Base-by-base conservation (phyloP, 2,113 vertebrate species). In the Rhynchopsitta pachyrhyncha region DNA sequence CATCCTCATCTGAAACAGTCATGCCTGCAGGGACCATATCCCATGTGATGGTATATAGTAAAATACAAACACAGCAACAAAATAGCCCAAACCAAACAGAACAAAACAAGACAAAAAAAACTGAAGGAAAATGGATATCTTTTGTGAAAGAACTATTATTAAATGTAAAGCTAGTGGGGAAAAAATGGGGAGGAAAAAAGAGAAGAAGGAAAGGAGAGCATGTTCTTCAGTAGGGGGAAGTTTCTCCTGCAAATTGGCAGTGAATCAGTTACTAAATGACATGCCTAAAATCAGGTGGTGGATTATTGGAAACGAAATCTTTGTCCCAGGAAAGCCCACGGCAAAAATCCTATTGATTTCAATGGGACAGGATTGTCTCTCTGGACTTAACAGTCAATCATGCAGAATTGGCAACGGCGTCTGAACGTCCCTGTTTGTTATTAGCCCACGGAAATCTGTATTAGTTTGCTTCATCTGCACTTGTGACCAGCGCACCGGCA, bases 331-430 rank as follows among this genome's bases (percentile, higher is more conserved):
- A 95, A 95, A 95, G 93, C 91, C 93, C 91, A 91, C 3, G 14
- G 95, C 94, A 95, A 90, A 96, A 97, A 91, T 74, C 82, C 92
- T 57, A 93, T 96, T 92, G 94, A 96, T 96, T 95, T 96, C 91
- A 82, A 29, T 19, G 85, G 94, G 93, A 96, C 83, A 28, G 73
- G 68, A 77, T 27, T 92, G 76, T 96, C 95, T 86, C 93, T 88
- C 93, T 57, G 76, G 96, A 95, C 92, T 93, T 91, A 84, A 66
- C 74, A 96, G 93, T 79, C 96, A 95, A 92, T 94, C 96, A 95
- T 27, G 77, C 94, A 96, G 92, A 94, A 96, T 16, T 92, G 90
- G 95, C 96, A 96, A 49, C 17, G 4, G 88, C 15, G 1, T 79
- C 83, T 35, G 14, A 91, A 76, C 17, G 14, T 94, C 91, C 80